Conservation (phyloP, 92 coral and sea anemone species). For the Siderastrea siderea region DNA sequence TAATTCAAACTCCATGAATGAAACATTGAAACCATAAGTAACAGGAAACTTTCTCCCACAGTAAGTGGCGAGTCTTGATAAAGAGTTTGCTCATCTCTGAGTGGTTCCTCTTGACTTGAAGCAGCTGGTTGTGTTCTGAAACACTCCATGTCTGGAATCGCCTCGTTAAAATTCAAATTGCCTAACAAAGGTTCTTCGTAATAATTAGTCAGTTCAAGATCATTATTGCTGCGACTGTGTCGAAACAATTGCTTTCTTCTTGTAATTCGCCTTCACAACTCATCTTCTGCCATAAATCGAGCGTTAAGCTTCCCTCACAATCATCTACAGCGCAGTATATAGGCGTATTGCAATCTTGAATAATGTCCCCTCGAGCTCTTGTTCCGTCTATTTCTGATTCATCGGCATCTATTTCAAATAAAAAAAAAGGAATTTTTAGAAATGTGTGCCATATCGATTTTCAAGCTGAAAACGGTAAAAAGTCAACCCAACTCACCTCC, state of each 20-base stretch:
- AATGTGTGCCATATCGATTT: no score
- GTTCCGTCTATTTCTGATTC: background rate
- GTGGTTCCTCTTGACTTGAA: conserved; percentile 7
- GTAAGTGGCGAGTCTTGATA: no score
- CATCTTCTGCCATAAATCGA: conserved; percentile 4
- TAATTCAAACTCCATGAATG: no score
- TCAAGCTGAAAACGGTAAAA: no score
- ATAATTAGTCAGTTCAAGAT: conserved; percentile 1
- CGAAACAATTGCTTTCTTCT: background rate
- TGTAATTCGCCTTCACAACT: background rate
- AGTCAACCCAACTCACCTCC: no score
- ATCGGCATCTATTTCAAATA: conserved; percentile 20
- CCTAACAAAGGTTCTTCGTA: conserved; percentile 24
- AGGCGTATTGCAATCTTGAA: background rate
- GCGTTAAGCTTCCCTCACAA: background rate
- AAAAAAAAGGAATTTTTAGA: background rate
- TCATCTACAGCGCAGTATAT: no score
- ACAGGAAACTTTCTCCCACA: conserved; percentile 43
- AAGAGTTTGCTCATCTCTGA: no score
- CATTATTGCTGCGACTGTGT: background rate
- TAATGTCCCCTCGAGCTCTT: background rate
- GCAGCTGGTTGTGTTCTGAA: background rate
- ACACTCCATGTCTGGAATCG: conserved; percentile 29
- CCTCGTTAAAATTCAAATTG: conserved; percentile 8
- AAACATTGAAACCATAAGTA: no score